A percentile compares a stretch with the other conserved stretches of the same genome.
phyloP scores from a whole-genome alignment of 2,113 vertebrate genomes.

The Notothenia rossii region DNA sequence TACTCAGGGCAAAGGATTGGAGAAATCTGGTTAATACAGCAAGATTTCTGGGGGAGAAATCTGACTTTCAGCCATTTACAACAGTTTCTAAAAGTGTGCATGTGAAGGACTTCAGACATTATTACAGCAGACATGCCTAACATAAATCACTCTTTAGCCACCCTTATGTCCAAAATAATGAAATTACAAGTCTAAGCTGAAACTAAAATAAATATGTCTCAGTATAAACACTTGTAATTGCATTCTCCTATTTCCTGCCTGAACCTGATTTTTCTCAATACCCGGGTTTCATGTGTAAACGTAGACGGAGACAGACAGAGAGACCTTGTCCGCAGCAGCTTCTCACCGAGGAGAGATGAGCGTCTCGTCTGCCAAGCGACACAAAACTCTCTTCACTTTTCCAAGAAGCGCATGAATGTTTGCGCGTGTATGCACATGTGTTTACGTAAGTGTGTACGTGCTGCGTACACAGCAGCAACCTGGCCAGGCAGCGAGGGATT shows the following conservation, averaged over 20 bases:
- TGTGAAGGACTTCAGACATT: background rate
- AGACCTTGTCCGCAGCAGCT: slow-evolving; percentile 35
- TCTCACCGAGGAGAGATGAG: slow-evolving; percentile 42
- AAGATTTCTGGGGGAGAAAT: background rate
- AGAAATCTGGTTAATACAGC: background rate
- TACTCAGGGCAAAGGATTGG: background rate
- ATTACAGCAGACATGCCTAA: background rate
- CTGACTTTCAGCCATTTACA: background rate
- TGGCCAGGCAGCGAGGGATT: slow-evolving; percentile 56
- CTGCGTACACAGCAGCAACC: slow-evolving; percentile 31
- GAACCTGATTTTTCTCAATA: slow-evolving; percentile 29
- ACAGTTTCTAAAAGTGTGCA: background rate
- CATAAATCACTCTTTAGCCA: background rate
- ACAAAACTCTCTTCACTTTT: slow-evolving; percentile 39
- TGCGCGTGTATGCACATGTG: slow-evolving; percentile 14
- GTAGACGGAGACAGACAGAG: slow-evolving; percentile 18
- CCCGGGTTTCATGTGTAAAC: slow-evolving; percentile 28
- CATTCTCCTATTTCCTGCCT: background rate
- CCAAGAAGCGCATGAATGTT: slow-evolving; percentile 22
- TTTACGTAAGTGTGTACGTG: slow-evolving; percentile 53
- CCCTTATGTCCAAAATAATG: slow-evolving; percentile 6
- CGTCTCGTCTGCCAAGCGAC: slow-evolving; percentile 42
- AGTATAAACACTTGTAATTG: slow-evolving; percentile 12
- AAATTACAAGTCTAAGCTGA: slow-evolving; percentile 13
- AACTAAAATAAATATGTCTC: slow-evolving; percentile 19